Evolutionary conservation across 2,797 vertebrate species (phyloP).

Genomic region (Oryzias dopingdopingensis): DNA sequence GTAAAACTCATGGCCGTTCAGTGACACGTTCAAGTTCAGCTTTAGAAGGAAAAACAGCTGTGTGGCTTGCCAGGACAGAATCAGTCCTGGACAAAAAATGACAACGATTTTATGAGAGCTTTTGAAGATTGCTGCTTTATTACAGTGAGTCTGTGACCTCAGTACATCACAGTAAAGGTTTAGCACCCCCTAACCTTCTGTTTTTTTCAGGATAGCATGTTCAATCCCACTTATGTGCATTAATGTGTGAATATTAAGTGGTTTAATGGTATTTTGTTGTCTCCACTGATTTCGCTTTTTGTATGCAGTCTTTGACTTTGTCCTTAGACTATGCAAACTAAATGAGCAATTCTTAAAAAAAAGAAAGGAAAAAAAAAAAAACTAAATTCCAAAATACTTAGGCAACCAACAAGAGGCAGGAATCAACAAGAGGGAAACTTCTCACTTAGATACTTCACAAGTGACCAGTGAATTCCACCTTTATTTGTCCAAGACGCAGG

Average conservation of each 20-base stretch:
- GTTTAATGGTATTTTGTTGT: too few relatives aligned
- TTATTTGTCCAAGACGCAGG: conserved; percentile 42
- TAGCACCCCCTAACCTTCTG: conserved; percentile 71
- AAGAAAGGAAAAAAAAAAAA: conserved; percentile 14
- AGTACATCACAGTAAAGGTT: conserved; percentile 61
- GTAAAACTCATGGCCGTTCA: conserved; percentile 29
- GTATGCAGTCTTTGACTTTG: too few relatives aligned
- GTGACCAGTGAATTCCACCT: conserved; percentile 38
- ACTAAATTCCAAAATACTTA: conserved; percentile 40
- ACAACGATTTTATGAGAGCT: conserved; percentile 70
- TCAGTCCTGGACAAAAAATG: conserved; percentile 64
- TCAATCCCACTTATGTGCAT: conserved; percentile 8
- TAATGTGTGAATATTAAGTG: background rate
- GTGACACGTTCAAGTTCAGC: conserved; percentile 38
- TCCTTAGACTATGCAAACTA: conserved; percentile 21
- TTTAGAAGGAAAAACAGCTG: conserved; percentile 68
- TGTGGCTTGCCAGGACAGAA: conserved; percentile 67
- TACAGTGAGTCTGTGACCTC: conserved; percentile 57
- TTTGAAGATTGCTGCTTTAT: conserved; percentile 74
- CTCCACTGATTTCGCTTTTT: too few relatives aligned
- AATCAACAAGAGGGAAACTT: conserved; percentile 39
- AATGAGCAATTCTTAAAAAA: conserved; percentile 56
- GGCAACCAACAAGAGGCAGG: conserved; percentile 22
- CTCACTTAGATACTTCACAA: conserved; percentile 35
- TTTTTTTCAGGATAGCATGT: conserved; percentile 54